Percentiles rank a stretch among this genome's conserved stretches.
Conservation (phyloP, 2,797 vertebrate species). For the Galagoides demidoff region DNA sequence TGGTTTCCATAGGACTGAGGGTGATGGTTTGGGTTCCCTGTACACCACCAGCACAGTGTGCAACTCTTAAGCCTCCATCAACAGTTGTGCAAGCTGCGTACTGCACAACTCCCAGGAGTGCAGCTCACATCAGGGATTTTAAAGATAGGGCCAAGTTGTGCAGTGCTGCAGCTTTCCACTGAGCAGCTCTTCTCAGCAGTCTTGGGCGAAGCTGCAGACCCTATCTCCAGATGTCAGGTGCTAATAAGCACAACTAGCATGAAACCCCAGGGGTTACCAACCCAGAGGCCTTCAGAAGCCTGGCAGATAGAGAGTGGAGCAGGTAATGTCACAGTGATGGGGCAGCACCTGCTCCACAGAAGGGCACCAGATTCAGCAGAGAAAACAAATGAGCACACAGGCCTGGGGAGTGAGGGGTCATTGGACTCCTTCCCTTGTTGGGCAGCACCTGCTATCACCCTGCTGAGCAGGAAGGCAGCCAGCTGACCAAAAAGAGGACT, state of each 20-base stretch:
- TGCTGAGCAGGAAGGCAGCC: not conserved
- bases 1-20: not conserved
- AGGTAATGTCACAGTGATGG: not conserved
- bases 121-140: not conserved
- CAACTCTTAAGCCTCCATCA: not conserved
- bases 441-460: not conserved
- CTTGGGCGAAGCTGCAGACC: not conserved
- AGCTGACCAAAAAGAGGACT: not conserved
- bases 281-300: not conserved
- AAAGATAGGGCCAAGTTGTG: rapidly evolving
- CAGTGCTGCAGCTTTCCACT: not conserved
- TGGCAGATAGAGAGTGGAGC: not conserved
- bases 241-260: not conserved
- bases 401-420: too few species aligned
- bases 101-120: not conserved
- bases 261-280: not conserved
- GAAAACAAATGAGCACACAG: not conserved
- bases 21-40: not conserved
- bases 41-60: not conserved
- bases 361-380: not conserved
- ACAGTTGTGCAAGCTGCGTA: not conserved
- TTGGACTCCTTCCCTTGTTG: not conserved
- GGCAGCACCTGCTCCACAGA: not conserved
- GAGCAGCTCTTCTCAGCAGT: not conserved
- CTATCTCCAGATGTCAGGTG: not conserved